phyloP scores from a whole-genome alignment of 2,797 vertebrate species.

The Phrynocephalus vlangalii region DNA sequence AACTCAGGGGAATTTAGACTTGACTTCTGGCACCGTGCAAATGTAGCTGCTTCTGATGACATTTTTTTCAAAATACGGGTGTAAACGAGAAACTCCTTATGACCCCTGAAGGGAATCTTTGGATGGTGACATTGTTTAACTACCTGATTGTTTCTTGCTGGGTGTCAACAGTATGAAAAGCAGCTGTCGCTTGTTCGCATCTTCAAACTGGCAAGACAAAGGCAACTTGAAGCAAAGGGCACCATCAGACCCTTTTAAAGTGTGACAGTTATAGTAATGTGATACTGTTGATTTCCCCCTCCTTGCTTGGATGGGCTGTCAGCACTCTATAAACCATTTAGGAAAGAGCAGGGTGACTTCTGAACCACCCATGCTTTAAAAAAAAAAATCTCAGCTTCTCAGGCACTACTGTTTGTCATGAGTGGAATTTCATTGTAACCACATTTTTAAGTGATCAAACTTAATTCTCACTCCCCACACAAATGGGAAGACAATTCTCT shows the following conservation, averaged over 20 bases:
- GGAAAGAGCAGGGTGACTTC: not conserved
- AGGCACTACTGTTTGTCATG: not conserved
- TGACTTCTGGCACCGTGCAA: not conserved
- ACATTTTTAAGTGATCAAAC: not conserved
- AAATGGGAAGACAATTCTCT: not conserved
- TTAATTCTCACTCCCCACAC: not conserved
- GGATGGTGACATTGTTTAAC: slow-evolving; percentile 34
- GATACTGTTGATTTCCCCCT: slow-evolving; percentile 10
- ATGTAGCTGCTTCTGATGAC: not conserved
- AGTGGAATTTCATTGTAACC: not conserved
- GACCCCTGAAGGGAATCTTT: not conserved
- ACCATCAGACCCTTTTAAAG: slow-evolving; percentile 20
- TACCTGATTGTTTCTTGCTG: slow-evolving; percentile 53
- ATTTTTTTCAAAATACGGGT: not conserved
- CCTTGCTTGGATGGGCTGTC: not conserved
- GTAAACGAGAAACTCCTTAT: not conserved
- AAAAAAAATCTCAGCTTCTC: not conserved
- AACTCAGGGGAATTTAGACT: not conserved
- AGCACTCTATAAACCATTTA: fast-evolving
- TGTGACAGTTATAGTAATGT: slow-evolving; percentile 26
- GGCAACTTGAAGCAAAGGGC: slow-evolving; percentile 2
- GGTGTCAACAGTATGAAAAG: slow-evolving; percentile 29
- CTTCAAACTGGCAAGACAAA: slow-evolving; percentile 36
- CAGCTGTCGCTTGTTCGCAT: slow-evolving; percentile 38
- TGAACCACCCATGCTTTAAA: not conserved